A percentile compares a stretch with the other conserved stretches of the same genome.
phyloP scores from a whole-genome alignment of 2,797 vertebrate genomes.

The Syngnathus rostellatus region DNA sequence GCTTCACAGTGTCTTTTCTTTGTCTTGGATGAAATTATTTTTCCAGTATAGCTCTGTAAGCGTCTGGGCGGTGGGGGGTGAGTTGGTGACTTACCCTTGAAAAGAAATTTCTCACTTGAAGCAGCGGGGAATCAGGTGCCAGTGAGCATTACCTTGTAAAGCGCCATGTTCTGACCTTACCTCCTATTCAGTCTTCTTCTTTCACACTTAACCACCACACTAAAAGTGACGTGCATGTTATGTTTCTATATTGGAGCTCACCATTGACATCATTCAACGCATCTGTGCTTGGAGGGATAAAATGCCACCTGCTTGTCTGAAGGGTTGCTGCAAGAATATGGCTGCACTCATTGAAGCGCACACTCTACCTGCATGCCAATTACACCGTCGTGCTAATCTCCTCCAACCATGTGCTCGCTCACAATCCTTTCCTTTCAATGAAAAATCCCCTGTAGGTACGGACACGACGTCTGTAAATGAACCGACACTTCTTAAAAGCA shows the following conservation, averaged over 20 bases:
- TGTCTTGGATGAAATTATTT: slow-evolving; percentile 15
- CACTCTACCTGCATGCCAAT: slow-evolving; percentile 78
- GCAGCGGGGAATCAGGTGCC: slow-evolving; percentile 57
- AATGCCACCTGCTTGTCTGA: slow-evolving; percentile 83
- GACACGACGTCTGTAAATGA: slow-evolving; percentile 26
- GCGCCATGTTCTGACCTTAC: slow-evolving; percentile 34
- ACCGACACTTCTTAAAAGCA: slow-evolving; percentile 23
- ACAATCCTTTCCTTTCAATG: slow-evolving; percentile 23
- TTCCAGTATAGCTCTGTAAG: slow-evolving; percentile 35
- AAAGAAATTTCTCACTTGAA: slow-evolving; percentile 31
- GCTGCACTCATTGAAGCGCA: slow-evolving; percentile 62
- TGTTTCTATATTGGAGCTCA: slow-evolving; percentile 20
- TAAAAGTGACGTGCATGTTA: slow-evolving; percentile 1
- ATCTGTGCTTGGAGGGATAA: slow-evolving; percentile 73
- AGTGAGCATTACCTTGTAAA: slow-evolving; percentile 33
- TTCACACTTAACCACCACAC: slow-evolving; percentile 11
- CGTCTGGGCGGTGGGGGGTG: neutral
- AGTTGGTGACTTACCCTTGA: neutral
- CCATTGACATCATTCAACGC: slow-evolving; percentile 68
- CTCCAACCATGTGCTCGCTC: slow-evolving; percentile 43
- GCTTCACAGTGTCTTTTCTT: slow-evolving; percentile 7
- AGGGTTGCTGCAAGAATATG: slow-evolving; percentile 74
- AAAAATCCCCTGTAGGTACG: slow-evolving; percentile 33
- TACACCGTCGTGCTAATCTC: slow-evolving; percentile 62
- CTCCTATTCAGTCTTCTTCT: slow-evolving; percentile 16